Evolutionary conservation across 2,113 vertebrate genomes (phyloP).

Genomic region (Accipiter virgatus): DNA sequence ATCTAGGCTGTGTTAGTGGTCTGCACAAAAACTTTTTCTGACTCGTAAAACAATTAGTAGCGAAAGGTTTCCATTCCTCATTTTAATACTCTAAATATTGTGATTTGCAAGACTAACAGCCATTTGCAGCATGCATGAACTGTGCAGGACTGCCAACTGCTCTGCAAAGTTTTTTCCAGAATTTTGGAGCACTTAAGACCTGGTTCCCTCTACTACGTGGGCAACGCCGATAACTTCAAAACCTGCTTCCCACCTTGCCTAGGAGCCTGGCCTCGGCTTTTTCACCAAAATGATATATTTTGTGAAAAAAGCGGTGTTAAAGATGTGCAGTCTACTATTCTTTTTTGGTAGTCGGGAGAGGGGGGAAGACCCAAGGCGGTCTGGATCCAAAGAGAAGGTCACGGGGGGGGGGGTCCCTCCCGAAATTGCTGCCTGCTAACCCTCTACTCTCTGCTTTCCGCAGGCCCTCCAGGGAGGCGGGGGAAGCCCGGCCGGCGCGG

Average conservation of each 20-base stretch:
- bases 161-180: neutral
- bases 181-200: neutral
- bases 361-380: rapidly evolving
- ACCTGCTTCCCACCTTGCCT: neutral
- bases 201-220: rapidly evolving
- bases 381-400: neutral
- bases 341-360: neutral
- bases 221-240: neutral
- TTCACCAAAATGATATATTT: rapidly evolving
- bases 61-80: neutral
- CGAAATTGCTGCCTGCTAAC: rapidly evolving
- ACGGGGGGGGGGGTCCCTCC: rapidly evolving
- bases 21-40: neutral
- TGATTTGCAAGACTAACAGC: neutral
- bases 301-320: neutral
- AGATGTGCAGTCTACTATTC: rapidly evolving
- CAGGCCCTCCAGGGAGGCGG: constrained; percentile 91
- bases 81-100: neutral
- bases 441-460: constrained; percentile 50
- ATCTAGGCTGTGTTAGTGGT: neutral
- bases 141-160: rapidly evolving
- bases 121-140: rapidly evolving
- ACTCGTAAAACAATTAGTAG: neutral
- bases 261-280: neutral
- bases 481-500: constrained; percentile 89